phyloP scores from a whole-genome alignment of 2,888 invertebrate species.

The Achlya flavicornis region DNA sequence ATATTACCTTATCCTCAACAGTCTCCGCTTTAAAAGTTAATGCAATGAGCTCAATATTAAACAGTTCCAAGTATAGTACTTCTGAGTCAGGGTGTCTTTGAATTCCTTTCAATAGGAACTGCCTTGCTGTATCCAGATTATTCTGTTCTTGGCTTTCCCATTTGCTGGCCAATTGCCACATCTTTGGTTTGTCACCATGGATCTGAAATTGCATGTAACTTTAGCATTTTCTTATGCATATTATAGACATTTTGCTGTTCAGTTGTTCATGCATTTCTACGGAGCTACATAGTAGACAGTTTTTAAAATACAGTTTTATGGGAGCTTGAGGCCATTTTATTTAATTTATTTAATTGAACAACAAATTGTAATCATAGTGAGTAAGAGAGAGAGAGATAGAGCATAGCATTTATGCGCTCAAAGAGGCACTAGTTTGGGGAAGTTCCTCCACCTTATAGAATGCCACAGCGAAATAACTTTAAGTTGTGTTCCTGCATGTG shows the following conservation, averaged over 20 bases:
- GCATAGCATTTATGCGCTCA: too few relatives aligned
- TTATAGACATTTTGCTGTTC: too few relatives aligned
- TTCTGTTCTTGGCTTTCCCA: constrained; percentile 89
- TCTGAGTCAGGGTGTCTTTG: constrained; percentile 88
- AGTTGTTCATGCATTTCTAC: not conserved
- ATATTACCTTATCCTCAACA: constrained; percentile 68
- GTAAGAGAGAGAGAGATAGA: too few relatives aligned
- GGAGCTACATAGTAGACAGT: too few relatives aligned
- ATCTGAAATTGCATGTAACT: constrained; percentile 71
- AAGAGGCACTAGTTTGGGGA: too few relatives aligned
- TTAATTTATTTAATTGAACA: too few relatives aligned
- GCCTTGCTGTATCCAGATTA: constrained; percentile 87
- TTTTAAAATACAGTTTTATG: too few relatives aligned
- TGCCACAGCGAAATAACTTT: too few relatives aligned
- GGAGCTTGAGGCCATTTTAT: too few relatives aligned
- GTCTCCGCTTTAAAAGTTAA: constrained; percentile 58
- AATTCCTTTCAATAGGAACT: constrained; percentile 89
- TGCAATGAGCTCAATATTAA: constrained; percentile 64
- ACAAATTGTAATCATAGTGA: too few relatives aligned
- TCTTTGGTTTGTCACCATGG: constrained; percentile 88
- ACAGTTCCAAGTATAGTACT: constrained; percentile 86
- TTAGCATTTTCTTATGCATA: not conserved
- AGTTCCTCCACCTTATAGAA: too few relatives aligned
- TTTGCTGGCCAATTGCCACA: constrained; percentile 91
- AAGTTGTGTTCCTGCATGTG: too few relatives aligned